Evolutionary conservation across 2,113 vertebrate genomes (phyloP).

Genomic region (Phyllostomus discolor): DNA sequence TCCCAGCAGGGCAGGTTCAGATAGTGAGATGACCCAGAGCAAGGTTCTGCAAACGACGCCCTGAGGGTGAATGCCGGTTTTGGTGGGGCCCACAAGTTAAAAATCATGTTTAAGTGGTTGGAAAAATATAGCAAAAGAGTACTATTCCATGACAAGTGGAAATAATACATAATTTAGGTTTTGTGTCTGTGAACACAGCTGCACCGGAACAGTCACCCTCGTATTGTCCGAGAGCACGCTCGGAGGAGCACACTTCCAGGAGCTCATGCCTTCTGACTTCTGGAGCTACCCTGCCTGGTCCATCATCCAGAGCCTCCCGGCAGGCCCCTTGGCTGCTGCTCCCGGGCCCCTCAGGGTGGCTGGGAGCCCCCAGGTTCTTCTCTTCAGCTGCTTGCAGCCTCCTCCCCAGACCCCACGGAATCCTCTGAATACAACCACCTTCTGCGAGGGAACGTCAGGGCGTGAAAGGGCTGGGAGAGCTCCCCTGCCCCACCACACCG

Average conservation of each 20-base stretch:
- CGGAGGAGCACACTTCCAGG: no score
- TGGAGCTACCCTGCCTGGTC: not conserved
- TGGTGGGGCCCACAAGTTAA: not conserved
- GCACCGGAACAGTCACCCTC: not conserved
- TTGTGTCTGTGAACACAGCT: not conserved
- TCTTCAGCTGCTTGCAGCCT: not conserved
- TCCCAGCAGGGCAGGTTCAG: not conserved
- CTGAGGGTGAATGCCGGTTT: not conserved
- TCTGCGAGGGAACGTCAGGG: not conserved
- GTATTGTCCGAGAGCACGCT: no score
- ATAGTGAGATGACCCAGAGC: not conserved
- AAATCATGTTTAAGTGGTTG: not conserved
- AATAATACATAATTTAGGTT: not conserved
- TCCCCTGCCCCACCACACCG: rapidly evolving
- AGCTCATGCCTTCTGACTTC: not conserved
- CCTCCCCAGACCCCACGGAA: not conserved
- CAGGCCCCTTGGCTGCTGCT: not conserved
- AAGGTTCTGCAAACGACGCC: not conserved
- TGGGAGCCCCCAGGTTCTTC: no score
- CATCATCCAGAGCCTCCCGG: no score
- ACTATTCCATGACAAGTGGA: not conserved
- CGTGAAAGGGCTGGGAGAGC: not conserved
- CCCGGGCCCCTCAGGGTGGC: not conserved
- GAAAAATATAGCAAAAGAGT: not conserved
- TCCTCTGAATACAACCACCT: not conserved